These are phyloP conservation scores for Dryobates pubescens DNA, from an alignment of 2,797 vertebrate species.

Conservation along the genomic window DNA sequence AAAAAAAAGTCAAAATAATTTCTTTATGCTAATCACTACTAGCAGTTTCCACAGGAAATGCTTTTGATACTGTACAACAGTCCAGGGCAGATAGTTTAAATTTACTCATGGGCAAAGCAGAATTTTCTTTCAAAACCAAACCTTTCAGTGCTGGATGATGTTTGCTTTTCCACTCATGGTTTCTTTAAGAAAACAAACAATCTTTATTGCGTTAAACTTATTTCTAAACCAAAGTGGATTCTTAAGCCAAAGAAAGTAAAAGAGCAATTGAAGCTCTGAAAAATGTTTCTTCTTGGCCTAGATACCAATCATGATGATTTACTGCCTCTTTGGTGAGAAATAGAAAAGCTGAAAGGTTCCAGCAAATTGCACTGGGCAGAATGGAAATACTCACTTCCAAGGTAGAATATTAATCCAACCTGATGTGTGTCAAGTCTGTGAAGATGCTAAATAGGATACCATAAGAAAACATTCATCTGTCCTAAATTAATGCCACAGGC, in stretches of 20 bases:
- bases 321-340: constrained; percentile 24
- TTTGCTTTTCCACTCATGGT: neutral
- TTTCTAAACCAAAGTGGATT: constrained; percentile 62
- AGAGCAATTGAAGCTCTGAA: constrained; percentile 64
- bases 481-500: constrained; percentile 64
- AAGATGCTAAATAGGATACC: constrained; percentile 47
- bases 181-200: constrained; percentile 37
- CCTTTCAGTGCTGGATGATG: neutral
- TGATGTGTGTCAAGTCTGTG: constrained; percentile 45
- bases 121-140: constrained; percentile 7
- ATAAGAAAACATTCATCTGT: constrained; percentile 43
- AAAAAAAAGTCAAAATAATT: neutral
- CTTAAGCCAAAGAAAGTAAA: constrained; percentile 60
- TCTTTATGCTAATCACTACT: neutral
- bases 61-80: neutral
- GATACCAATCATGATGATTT: constrained; percentile 66
- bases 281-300: constrained; percentile 53
- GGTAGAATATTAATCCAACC: constrained; percentile 58
- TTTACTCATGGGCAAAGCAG: neutral
- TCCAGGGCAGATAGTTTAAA: neutral
- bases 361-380: constrained; percentile 55
- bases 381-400: constrained; percentile 49
- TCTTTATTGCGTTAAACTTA: neutral
- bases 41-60: neutral
- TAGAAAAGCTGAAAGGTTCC: constrained; percentile 50